A percentile compares a stretch with the other conserved stretches of the same genome.
These are phyloP conservation scores for Camponotus floridanus DNA, from an alignment of 1,140 invertebrate species.

Conservation along the genomic window DNA sequence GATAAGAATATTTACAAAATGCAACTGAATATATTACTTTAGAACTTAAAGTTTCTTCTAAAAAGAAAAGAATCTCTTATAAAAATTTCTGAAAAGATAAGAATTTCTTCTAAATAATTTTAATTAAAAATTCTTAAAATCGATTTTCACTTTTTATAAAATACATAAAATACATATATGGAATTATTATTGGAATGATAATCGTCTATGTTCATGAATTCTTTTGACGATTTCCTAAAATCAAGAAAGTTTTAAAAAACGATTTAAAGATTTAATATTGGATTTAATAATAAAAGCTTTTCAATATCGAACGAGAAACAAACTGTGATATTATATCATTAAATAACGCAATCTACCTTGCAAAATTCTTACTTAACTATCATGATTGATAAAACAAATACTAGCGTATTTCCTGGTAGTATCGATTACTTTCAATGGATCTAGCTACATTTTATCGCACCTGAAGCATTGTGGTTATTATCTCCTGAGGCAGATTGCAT, in stretches of 20 bases:
- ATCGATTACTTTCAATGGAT: constrained; percentile 28
- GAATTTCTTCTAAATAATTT: too few species aligned
- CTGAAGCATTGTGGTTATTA: neutral
- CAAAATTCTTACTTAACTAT: constrained; percentile 5
- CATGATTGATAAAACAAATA: constrained; percentile 39
- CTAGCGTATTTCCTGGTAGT: neutral
- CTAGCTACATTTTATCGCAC: constrained; percentile 18
- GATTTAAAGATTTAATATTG: too few species aligned
- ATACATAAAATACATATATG: too few species aligned
- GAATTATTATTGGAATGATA: neutral
- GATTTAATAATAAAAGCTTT: neutral
- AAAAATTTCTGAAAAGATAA: neutral
- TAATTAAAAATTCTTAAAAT: too few species aligned
- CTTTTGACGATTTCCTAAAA: neutral
- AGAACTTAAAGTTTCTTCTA: neutral
- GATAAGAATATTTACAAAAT: neutral
- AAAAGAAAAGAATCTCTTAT: too few species aligned
- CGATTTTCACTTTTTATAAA: too few species aligned
- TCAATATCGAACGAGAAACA: constrained; percentile 33
- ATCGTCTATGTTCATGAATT: neutral
- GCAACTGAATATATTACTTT: neutral
- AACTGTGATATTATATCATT: constrained; percentile 34
- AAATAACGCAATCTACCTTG: constrained; percentile 37
- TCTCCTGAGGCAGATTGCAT: neutral
- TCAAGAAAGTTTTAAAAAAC: neutral